Base-by-base conservation (phyloP, 1,140 invertebrate genomes). In the Sipha flava region DNA sequence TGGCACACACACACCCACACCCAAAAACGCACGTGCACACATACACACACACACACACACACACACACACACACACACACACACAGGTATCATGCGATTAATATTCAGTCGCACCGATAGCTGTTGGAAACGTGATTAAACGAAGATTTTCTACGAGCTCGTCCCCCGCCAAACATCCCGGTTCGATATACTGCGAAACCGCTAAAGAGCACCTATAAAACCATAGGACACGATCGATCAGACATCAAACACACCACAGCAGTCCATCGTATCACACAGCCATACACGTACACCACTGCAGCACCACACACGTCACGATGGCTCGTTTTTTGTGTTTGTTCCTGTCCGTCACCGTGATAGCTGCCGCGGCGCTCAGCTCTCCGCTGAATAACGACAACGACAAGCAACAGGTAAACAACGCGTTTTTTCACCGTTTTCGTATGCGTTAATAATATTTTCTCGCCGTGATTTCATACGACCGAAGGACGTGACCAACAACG, bases 401-500 rank as follows among this genome's bases (percentile, higher is more conserved):
- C 66, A 10, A 47, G 3, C 66, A 26, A 4, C 43, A 47, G 43
- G 66, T 70, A 70, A 3, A 3, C 23, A n/a, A 2, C 1, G 7
- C 18, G 0, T n/a, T n/a, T n/a, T n/a, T n/a, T n/a, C n/a, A n/a
- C n/a, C n/a, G n/a, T n/a, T n/a, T n/a, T n/a, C n/a, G n/a, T n/a
- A n/a, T n/a, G n/a, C n/a, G n/a, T n/a, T n/a, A n/a, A n/a, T n/a
- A n/a, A n/a, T n/a, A n/a, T n/a, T n/a, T n/a, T n/a, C n/a, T n/a
- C n/a, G n/a, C n/a, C n/a, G n/a, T n/a, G 14, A 18, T 18, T 49
- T n/a, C 9, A 9, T 49, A 49, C 12, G 37, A 40, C 14, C 5
- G 34, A 9, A 73, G 43, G 81, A 79, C 12, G 81, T 40, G 4
- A 81, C 87, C 80, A 87, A 87, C 31, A 89, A 89, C 81, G 86